Evolutionary conservation across 2,797 vertebrate genomes (phyloP).

Genomic region (Lepilemur ruficaudatus): DNA sequence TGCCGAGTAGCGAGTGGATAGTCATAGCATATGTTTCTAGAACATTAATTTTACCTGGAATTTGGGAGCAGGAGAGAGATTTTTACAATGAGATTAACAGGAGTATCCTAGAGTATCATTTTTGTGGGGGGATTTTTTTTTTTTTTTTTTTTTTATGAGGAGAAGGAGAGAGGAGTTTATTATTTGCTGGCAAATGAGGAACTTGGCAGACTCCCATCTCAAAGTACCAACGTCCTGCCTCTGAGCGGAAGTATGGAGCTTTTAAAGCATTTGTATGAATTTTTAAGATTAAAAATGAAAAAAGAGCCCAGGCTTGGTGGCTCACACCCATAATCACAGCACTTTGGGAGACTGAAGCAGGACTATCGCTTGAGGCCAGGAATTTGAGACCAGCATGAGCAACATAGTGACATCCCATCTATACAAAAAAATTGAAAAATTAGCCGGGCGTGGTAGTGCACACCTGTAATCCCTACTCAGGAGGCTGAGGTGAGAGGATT

Average conservation of each 20-base stretch:
- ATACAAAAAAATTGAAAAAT: too few relatives aligned
- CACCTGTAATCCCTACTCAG: not conserved
- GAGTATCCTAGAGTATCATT: too few relatives aligned
- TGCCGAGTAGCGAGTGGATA: fast-evolving
- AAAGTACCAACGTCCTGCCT: too few relatives aligned
- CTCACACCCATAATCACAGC: not conserved
- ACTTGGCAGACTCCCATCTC: too few relatives aligned
- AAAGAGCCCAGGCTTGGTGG: not conserved
- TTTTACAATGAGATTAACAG: not conserved
- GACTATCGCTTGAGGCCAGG: not conserved
- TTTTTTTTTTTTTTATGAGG: not conserved
- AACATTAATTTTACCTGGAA: not conserved
- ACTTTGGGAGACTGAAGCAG: not conserved
- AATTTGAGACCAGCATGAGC: not conserved
- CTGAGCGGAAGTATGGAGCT: too few relatives aligned
- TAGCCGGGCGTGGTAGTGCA: not conserved
- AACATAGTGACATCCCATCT: too few relatives aligned
- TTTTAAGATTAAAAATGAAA: not conserved
- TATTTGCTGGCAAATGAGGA: too few relatives aligned
- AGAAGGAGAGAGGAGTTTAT: too few relatives aligned
- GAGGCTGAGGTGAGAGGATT: not conserved
- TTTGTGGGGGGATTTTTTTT: not conserved
- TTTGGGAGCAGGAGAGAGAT: not conserved
- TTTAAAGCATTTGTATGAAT: not conserved
- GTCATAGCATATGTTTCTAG: not conserved